Conservation (phyloP, 1,140 invertebrate species). For the Drosophila dunni region DNA sequence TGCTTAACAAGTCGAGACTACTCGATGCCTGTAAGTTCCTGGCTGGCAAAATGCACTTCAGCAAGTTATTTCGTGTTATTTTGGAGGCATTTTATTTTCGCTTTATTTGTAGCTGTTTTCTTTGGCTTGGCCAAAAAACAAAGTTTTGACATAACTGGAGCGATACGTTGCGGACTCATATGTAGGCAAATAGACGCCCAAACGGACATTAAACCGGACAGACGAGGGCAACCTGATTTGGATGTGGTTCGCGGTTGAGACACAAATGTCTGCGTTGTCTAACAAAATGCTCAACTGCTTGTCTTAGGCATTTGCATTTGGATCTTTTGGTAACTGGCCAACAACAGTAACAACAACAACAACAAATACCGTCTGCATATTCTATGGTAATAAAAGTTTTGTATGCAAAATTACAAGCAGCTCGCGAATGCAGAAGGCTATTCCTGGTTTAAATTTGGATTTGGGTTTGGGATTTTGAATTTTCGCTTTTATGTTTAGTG, state of each 20-base stretch:
- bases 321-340: constrained; percentile 77
- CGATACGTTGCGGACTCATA: constrained; percentile 52
- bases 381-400: constrained; percentile 80
- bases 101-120: constrained; percentile 10
- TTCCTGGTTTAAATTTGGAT: constrained; percentile 18
- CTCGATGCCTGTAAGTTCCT: constrained; percentile 21
- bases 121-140: constrained; percentile 4
- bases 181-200: constrained; percentile 37
- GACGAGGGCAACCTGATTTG: constrained; percentile 69
- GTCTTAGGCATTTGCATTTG: constrained; percentile 79
- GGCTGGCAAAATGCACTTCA: constrained; percentile 53
- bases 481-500: not conserved
- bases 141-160: constrained; percentile 78
- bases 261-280: constrained; percentile 59
- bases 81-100: constrained; percentile 39
- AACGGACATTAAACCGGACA: constrained; percentile 12
- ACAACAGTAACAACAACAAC: constrained; percentile 20
- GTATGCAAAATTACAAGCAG: constrained; percentile 68
- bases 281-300: constrained; percentile 76
- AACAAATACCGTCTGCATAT: constrained; percentile 55
- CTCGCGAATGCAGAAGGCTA: constrained; percentile 25
- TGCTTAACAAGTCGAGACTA: constrained; percentile 57
- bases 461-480: constrained; percentile 40
- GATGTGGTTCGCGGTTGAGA: constrained; percentile 40
- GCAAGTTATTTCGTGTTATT: constrained; percentile 64